Conservation (phyloP, 2,888 invertebrate species). For the Leptinotarsa haldemani region DNA sequence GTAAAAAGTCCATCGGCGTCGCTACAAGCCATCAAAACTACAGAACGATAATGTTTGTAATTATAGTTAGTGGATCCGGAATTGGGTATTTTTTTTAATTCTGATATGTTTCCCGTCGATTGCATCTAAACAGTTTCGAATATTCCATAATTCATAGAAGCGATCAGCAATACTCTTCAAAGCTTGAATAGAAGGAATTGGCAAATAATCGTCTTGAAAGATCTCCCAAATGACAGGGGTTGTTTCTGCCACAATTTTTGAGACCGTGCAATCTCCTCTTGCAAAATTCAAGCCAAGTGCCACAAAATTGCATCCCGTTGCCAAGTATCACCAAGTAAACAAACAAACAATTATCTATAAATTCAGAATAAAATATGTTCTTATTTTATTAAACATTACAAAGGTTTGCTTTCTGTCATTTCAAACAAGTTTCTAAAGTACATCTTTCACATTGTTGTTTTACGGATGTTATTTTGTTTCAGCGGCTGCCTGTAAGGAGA, state of each 20-base stretch:
- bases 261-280: conserved; percentile 19
- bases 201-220: conserved; percentile 5
- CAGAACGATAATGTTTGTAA: conserved; percentile 54
- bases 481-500: neutral
- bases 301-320: conserved; percentile 12
- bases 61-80: too few species aligned
- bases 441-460: too few species aligned
- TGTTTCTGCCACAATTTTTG: conserved; percentile 27
- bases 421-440: neutral
- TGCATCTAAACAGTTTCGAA: conserved; percentile 37
- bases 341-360: neutral
- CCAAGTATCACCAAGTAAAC: conserved; percentile 29
- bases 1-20: conserved; percentile 56
- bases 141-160: conserved; percentile 14
- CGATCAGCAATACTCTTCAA: conserved; percentile 15
- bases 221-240: conserved; percentile 1
- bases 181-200: conserved; percentile 1
- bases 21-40: conserved; percentile 53
- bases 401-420: neutral
- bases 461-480: conserved; percentile 9
- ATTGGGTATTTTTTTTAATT: too few species aligned
- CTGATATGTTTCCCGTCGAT: too few species aligned
- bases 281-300: conserved; percentile 25
- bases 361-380: neutral
- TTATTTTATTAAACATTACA: neutral